Percentiles rank a stretch among this genome's conserved stretches.
Evolutionary conservation across 2,888 invertebrate species (phyloP).

Genomic region (Amphiduros pacificus): DNA sequence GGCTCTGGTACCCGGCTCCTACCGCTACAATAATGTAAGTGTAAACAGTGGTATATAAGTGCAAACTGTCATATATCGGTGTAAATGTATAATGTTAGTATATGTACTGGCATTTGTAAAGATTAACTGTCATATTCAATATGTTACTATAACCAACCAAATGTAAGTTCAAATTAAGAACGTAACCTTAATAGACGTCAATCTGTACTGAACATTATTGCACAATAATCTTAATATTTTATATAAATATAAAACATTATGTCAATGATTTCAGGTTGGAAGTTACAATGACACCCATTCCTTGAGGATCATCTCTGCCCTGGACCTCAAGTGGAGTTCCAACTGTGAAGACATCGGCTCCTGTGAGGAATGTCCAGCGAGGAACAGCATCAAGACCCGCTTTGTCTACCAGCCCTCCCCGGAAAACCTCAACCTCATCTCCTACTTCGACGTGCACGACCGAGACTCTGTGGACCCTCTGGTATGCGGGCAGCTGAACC

Average conservation of each 20-base stretch:
- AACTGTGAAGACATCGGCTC: conserved; percentile 39
- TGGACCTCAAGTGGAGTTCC: conserved; percentile 36
- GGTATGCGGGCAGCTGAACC: conserved; percentile 55
- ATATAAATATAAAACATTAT: too few relatives aligned
- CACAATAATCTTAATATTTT: too few relatives aligned
- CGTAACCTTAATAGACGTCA: too few relatives aligned
- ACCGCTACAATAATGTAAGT: conserved; percentile 39
- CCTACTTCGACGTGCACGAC: conserved; percentile 58
- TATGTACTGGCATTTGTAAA: too few relatives aligned
- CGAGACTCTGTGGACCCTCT: conserved; percentile 44
- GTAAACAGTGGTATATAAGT: too few relatives aligned
- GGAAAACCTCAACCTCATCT: conserved; percentile 55
- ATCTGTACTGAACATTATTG: too few relatives aligned
- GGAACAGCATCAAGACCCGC: conserved; percentile 34
- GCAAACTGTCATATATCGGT: too few relatives aligned
- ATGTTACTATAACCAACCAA: too few relatives aligned
- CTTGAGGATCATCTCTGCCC: conserved; percentile 45
- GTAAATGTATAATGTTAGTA: too few relatives aligned
- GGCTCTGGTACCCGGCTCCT: conserved; percentile 13
- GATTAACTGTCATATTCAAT: too few relatives aligned
- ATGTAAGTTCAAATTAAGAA: too few relatives aligned
- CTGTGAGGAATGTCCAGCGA: conserved; percentile 41
- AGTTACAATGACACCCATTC: conserved; percentile 52
- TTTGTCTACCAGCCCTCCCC: conserved; percentile 42
- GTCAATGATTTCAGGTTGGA: conserved; percentile 42